Evolutionary conservation across 2,888 invertebrate species (phyloP), one percentile per base, ranked within the genome.

Genomic region (Apamea monoglypha): DNA sequence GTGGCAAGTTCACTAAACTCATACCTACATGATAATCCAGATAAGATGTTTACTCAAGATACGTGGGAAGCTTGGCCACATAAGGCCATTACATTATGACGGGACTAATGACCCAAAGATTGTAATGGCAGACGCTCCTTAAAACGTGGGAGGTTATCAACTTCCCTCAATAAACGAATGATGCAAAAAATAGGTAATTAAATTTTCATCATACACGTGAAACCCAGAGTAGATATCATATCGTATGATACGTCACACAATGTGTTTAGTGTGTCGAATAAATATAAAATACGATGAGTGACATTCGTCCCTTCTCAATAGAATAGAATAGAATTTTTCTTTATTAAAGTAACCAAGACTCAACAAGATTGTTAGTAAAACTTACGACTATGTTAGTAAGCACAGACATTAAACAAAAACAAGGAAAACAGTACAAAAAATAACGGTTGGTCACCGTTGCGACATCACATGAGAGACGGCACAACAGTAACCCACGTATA

Each of bases 111-210:
- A 73, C 63, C 29, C 69, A 40, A 70, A 63, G 14, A 74, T 50
- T 36, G 69, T 70, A 74, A 71, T 64, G 36, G 44, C 18, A 36
- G 72, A 61, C 83, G 36, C 76, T 32, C 82, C 83, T 63, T 32
- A 40, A 67, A 53, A 76, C 47, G 50, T 81, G 74, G 82, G 70
- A 40, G 40, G 53, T 36, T 32, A 67, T n/a, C 7, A 18, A 64
- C 50, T 67, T 50, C 70, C 36, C 29, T 50, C 72, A 63, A 70
- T 82, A 71, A 71, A 83, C 44, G n/a, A 71, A 86, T 67, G 32
- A 86, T 61, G 32, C 70, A 73, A 76, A 72, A 77, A 71, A 59
- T 74, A 72, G 81, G 40, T 0, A 3, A 10, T 56, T 5, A 44
- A 21, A 64, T 67, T 36, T 74, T 77, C 44, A 71, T 59, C 2